Percentiles rank a stretch among this genome's conserved stretches.
These are phyloP conservation scores for Doryteuthis pealeii DNA, from an alignment of 1,140 invertebrate species.

Conservation along the genomic window DNA sequence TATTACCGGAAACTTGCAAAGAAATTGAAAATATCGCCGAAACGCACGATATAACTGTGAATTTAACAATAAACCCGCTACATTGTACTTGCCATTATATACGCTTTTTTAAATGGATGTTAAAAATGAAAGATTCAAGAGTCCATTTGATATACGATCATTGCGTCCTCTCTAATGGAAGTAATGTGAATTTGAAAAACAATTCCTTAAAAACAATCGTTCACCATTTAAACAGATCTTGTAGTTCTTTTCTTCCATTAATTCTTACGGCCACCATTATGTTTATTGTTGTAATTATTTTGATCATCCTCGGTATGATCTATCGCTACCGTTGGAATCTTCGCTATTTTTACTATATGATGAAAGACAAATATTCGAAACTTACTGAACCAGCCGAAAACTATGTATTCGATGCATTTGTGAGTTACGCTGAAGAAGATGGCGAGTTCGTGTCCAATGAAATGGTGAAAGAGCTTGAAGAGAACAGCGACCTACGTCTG, in stretches of 20 bases:
- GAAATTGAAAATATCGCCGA: not conserved
- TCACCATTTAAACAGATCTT: slow-evolving; percentile 17
- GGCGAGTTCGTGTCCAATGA: not conserved
- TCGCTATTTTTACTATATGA: slow-evolving; percentile 38
- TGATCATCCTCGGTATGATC: slow-evolving; percentile 18
- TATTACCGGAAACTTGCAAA: not conserved
- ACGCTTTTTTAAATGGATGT: slow-evolving; percentile 31
- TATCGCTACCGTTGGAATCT: slow-evolving; percentile 40
- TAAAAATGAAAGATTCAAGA: not conserved
- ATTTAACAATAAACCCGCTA: slow-evolving; percentile 24
- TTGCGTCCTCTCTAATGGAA: slow-evolving; percentile 24
- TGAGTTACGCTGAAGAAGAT: slow-evolving; percentile 27
- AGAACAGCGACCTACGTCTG: slow-evolving; percentile 22
- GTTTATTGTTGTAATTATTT: slow-evolving; percentile 17
- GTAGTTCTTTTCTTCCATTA: slow-evolving; percentile 16
- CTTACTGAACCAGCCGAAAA: not conserved
- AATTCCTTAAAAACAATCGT: slow-evolving; percentile 13
- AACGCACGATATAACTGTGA: slow-evolving; percentile 11
- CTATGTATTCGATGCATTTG: slow-evolving; percentile 36
- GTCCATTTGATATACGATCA: slow-evolving; percentile 9
- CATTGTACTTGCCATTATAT: slow-evolving; percentile 31
- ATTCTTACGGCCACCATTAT: slow-evolving; percentile 17
- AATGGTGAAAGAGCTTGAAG: slow-evolving; percentile 30
- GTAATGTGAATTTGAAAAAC: not conserved
- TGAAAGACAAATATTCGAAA: slow-evolving; percentile 21